A percentile compares a stretch with the other conserved stretches of the same genome.
Evolutionary conservation across 2,797 vertebrate genomes (phyloP).

Genomic region (Urophycis tenuis): DNA sequence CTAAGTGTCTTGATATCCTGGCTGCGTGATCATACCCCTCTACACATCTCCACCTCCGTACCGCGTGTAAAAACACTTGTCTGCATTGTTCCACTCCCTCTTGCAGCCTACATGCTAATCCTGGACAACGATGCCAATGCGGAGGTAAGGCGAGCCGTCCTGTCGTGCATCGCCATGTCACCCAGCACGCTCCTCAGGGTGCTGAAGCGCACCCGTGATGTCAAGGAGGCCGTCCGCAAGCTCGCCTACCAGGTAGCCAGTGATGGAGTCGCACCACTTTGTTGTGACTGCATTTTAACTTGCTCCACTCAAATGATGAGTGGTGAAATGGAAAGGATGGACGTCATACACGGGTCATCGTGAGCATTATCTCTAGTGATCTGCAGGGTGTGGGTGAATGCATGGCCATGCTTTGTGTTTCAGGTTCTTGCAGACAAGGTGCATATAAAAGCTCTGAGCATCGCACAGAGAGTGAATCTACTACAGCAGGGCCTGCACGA

Average conservation of each 20-base stretch:
- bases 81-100: background rate
- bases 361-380: background rate
- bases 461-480: constrained; percentile 89
- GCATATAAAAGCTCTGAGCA: constrained; percentile 85
- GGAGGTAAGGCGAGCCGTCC: constrained; percentile 87
- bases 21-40: background rate
- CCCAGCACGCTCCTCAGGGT: constrained; percentile 82
- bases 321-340: background rate
- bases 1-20: background rate
- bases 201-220: constrained; percentile 82
- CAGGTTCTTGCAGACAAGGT: constrained; percentile 94
- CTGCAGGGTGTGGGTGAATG: background rate
- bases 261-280: background rate
- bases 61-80: background rate
- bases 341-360: background rate
- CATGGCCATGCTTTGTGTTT: constrained; percentile 24
- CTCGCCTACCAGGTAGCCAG: constrained; percentile 83
- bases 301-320: background rate
- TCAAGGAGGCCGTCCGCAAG: constrained; percentile 88
- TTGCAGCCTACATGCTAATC: constrained; percentile 79
- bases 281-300: too few species aligned
- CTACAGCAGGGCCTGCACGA: constrained; percentile 89
- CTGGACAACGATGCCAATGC: constrained; percentile 89
- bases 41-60: background rate
- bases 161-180: constrained; percentile 90